These are phyloP conservation scores for Machimus atricapillus DNA, from an alignment of 2,888 invertebrate species.

Conservation along the genomic window DNA sequence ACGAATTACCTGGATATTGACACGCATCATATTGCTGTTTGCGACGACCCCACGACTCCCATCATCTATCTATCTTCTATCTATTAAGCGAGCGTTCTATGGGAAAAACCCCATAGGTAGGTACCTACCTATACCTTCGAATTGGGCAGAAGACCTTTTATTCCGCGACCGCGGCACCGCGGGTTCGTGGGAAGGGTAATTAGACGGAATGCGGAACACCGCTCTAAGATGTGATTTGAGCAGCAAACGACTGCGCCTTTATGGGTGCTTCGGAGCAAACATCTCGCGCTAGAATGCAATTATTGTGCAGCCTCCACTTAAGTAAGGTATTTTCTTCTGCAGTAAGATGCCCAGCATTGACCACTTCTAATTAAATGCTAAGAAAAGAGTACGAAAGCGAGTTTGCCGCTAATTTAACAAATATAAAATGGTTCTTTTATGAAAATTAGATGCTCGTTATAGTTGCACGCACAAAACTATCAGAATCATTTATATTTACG, in stretches of 20 bases:
- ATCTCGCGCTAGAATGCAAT: neutral
- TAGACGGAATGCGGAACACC: neutral
- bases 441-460: neutral
- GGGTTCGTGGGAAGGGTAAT: neutral
- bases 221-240: neutral
- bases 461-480: neutral
- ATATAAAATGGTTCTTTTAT: neutral
- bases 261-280: neutral
- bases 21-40: constrained; percentile 29
- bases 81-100: neutral
- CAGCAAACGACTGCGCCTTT: neutral
- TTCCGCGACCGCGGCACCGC: neutral
- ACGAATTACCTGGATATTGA: constrained; percentile 33
- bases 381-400: neutral
- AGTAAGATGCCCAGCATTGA: neutral
- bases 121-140: neutral
- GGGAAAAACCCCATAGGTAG: neutral
- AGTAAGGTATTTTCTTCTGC: neutral
- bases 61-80: neutral
- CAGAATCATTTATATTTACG: neutral
- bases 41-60: neutral
- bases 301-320: neutral
- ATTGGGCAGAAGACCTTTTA: neutral
- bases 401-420: neutral
- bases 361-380: neutral